Base-by-base conservation (phyloP, 1,140 invertebrate species). In the Sitophilus oryzae region DNA sequence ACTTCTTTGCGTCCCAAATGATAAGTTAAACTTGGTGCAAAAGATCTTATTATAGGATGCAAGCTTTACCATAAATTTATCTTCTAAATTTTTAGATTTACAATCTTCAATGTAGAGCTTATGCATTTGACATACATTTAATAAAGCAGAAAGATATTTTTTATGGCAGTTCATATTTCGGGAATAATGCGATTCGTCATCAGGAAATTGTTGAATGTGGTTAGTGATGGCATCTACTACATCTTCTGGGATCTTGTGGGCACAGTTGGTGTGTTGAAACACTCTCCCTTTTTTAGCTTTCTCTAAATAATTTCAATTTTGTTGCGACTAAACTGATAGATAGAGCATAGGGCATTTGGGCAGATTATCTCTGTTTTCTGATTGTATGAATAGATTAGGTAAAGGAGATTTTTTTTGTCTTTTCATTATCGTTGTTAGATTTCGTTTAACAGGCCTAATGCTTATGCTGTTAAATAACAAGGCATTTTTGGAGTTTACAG, bases 1-100 rank as follows among this genome's bases (percentile, higher is more conserved):
- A 36, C 53, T 61, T 51, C 49, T 64, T 16, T 64, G 64, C 18
- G 48, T 21, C 4, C 56, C 58, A 61, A 66, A 65, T 14, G 51
- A 56, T 14, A 64, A 58, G 42, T 66, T 63, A 40, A 64, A 64
- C 30, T 64, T 44, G 20, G 37, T 58, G 9, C 21, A n/a, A 59
- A 64, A 62, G 20, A 59, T 59, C 8, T 59, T 52, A n/a, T n/a
- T n/a, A n/a, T n/a, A n/a, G n/a, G n/a, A n/a, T n/a, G n/a, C n/a
- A n/a, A n/a, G n/a, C n/a, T n/a, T n/a, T n/a, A n/a, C 11, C 30
- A 15, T 46, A 52, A 25, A 59, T 15, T 20, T 45, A 21, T 45
- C 20, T 10, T 16, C 21, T 40, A 50, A 14, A 10, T 62, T 15
- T 34, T 58, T 16, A 22, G 54, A 43, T 36, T 51, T 15, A 54